phyloP scores from a whole-genome alignment of 2,888 invertebrate genomes.

The Corythucha ciliata region DNA sequence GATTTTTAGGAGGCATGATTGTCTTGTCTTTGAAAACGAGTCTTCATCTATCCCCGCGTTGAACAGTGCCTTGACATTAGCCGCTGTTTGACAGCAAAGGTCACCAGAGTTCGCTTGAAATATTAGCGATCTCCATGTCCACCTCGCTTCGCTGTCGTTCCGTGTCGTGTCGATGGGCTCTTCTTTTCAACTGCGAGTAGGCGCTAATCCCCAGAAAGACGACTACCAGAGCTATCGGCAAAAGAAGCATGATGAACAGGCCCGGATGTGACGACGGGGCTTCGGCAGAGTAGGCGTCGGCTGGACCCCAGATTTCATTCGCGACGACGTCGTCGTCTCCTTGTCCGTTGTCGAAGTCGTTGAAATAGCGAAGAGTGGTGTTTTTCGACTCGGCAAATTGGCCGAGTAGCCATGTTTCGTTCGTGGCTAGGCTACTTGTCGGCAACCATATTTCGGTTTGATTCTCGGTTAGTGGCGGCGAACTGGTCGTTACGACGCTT shows the following conservation, averaged over 20 bases:
- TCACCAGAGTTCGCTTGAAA: constrained; percentile 32
- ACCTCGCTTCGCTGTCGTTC: constrained; percentile 18
- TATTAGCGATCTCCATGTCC: constrained; percentile 31
- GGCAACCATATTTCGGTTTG: background rate
- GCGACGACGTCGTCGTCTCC: constrained; percentile 14
- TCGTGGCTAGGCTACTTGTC: background rate
- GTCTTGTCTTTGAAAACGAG: too few species aligned
- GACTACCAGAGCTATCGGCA: constrained; percentile 28
- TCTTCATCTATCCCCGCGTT: too few species aligned
- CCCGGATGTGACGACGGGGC: constrained; percentile 29
- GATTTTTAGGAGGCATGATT: too few species aligned
- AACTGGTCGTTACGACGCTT: constrained; percentile 9
- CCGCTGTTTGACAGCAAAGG: constrained; percentile 26
- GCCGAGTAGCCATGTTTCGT: constrained; percentile 6
- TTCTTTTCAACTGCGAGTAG: constrained; percentile 25
- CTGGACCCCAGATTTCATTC: constrained; percentile 29
- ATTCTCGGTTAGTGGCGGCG: background rate
- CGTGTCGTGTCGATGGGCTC: constrained; percentile 10
- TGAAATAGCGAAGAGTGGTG: constrained; percentile 14
- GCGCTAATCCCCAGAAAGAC: constrained; percentile 21
- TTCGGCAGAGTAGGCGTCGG: constrained; percentile 28
- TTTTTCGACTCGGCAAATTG: constrained; percentile 11
- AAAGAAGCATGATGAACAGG: constrained; percentile 26
- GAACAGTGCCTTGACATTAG: too few species aligned
- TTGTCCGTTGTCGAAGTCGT: constrained; percentile 14